Base-by-base conservation (phyloP, 2,888 invertebrate genomes). In the Amphipyra berbera region DNA sequence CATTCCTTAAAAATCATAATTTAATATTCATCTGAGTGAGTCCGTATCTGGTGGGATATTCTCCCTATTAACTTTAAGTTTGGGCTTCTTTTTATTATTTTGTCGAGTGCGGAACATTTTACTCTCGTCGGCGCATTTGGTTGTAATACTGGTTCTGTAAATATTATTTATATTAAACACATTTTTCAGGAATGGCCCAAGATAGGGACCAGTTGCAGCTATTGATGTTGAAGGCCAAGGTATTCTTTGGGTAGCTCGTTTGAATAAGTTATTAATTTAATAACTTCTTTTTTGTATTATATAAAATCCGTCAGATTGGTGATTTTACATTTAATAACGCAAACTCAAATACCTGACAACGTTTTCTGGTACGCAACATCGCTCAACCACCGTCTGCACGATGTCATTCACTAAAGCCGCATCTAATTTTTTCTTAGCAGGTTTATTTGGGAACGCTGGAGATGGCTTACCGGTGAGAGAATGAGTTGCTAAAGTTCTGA, bases 81-180 rank as follows among this genome's bases (percentile, higher is more conserved):
- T 73, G 13, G 73, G 73, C 57, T 78, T 88, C 27, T 76, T 85
- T 73, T 80, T 82, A 46, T 85, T 85, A 15, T 78, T 71, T 59
- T 84, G 79, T 3, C 89, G 84, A 45, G 82, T 88, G 27, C 93
- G 93, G 45, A 88, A 88, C 95, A 96, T 95, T 87, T 96, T 96
- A 71, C 95, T 95, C 82, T 96, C 96, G 78, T 96, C 96, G 0
- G 95, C 95, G 76, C 96, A 96, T 84, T 96, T 96, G 0, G 95
- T 95, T 21, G 96, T 96, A n/a, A 96, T 96, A n/a, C 95, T 94
- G 13, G 90, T 93, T 52, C 96, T 95, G 84, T 50, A 44, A 59
- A 56, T 33, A 14, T 33, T 46, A n/a, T 5, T n/a, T 46, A 47
- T 21, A 21, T 21, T 21, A 21, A 3, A 21, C 21, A 1, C 21